phyloP scores from a whole-genome alignment of 2,797 vertebrate species.

The Cossypha caffra region DNA sequence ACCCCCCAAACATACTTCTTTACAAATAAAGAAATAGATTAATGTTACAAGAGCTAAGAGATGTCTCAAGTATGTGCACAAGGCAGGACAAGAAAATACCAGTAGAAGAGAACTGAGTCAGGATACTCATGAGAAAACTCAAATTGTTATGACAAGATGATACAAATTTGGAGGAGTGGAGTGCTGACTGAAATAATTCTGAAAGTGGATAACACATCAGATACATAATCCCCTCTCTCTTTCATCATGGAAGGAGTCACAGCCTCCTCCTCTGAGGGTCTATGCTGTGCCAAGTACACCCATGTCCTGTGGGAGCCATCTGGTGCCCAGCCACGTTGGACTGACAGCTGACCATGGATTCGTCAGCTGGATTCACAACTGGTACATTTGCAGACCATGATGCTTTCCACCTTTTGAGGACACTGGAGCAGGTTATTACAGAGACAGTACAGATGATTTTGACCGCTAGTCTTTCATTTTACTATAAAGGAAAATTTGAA shows the following conservation, averaged over 20 bases:
- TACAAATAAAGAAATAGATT: neutral
- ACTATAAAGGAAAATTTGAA: neutral
- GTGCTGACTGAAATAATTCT: neutral
- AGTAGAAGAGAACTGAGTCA: neutral
- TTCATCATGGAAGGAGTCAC: neutral
- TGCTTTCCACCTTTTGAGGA: neutral
- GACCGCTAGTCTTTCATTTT: neutral
- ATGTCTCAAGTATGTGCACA: neutral
- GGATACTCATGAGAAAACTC: neutral
- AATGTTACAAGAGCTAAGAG: neutral
- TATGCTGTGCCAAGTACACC: neutral
- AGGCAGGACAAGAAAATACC: neutral
- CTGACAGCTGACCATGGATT: neutral
- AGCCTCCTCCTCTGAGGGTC: neutral
- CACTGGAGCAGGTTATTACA: neutral
- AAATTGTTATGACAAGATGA: neutral
- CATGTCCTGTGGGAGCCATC: neutral
- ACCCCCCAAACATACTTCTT: rapidly evolving
- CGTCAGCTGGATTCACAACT: neutral
- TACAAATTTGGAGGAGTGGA: neutral
- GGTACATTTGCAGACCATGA: neutral
- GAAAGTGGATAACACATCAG: neutral
- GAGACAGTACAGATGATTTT: neutral
- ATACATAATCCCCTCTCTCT: neutral
- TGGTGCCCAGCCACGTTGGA: neutral